Base-by-base conservation (phyloP, 2,113 vertebrate species). In the Ciconia stormi region DNA sequence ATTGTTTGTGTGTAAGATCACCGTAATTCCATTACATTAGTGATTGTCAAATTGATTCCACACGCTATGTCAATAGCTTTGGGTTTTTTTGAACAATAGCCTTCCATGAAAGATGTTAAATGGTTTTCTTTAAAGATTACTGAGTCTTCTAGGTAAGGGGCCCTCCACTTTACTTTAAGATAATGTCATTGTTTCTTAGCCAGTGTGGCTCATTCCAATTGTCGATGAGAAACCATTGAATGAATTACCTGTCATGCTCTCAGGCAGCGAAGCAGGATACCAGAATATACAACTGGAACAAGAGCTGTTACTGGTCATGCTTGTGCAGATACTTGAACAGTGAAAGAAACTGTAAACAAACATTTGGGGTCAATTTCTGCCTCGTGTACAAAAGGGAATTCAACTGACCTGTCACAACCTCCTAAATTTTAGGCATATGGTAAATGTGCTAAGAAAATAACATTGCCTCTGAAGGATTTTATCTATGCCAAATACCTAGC, bases 31-130 rank as follows among this genome's bases (percentile, higher is more conserved):
- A 96, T 97, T 97, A 36, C 96, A 87, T 95, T 97, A 98, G 98
- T 98, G 98, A 95, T 96, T 97, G 97, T 98, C 97, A 91, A 83
- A 46, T 96, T 85, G 97, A 97, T 97, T 97, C 98, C 97, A 96
- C 84, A 18, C 63, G 87, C 93, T 97, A 58, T 95, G 86, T 49
- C 93, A 63, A 47, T 97, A 96, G 94, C 89, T 90, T 78, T 92
- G 95, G 90, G 90, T 55, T 66, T 85, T 77, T 79, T 56, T 84
- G 40, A 91, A 76, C 65, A 38, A 3, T 13, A 85, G 93, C 20
- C 47, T 83, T 83, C 91, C 86, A 49, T 27, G 89, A 53, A 82
- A 94, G 94, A 40, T 96, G 77, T 92, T 96, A 82, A 80, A 76
- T 95, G 67, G 90, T 95, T 97, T 97, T 96, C 87, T 96, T 94